Evolutionary conservation across 2,888 invertebrate genomes (phyloP), one percentile per base, ranked within the genome.

Genomic region (Steinernema carpocapsae): DNA sequence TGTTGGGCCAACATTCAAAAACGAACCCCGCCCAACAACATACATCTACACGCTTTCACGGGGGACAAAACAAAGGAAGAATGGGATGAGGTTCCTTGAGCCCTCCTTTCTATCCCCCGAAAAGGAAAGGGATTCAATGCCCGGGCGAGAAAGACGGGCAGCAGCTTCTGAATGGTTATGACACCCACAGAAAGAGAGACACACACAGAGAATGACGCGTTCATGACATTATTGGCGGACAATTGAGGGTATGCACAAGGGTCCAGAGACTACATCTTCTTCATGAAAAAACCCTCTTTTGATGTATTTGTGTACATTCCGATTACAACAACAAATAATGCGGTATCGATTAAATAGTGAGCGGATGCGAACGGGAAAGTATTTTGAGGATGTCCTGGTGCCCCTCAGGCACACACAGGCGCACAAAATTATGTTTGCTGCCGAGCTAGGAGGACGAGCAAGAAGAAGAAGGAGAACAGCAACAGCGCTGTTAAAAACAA

Each of bases 1-100:
- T 56, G 56, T 56, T 43, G 56, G 56, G 56, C 56, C 56, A 56
- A 56, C 56, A 56, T 56, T 56, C 56, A 56, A 56, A 56, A 24
- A 26, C 14, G 22, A 22, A 19, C 56, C 6, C 56, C 56, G 56
- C 56, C 56, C 56, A 56, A 26, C 56, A 19, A 22, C 56, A 56
- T 56, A 19, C 22, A 56, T 17, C 22, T 26, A 56, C 4, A n/a
- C n/a, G n/a, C n/a, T n/a, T n/a, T n/a, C n/a, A n/a, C n/a, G n/a
- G n/a, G n/a, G n/a, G n/a, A n/a, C n/a, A n/a, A n/a, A n/a, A n/a
- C n/a, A n/a, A n/a, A n/a, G n/a, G n/a, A n/a, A n/a, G n/a, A n/a
- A n/a, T n/a, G n/a, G n/a, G n/a, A n/a, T n/a, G n/a, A n/a, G n/a
- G n/a, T n/a, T n/a, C n/a, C n/a, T n/a, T n/a, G n/a, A n/a, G n/a